phyloP scores from a whole-genome alignment of 2,113 vertebrate species.

The Malurus alboscapulatus region DNA sequence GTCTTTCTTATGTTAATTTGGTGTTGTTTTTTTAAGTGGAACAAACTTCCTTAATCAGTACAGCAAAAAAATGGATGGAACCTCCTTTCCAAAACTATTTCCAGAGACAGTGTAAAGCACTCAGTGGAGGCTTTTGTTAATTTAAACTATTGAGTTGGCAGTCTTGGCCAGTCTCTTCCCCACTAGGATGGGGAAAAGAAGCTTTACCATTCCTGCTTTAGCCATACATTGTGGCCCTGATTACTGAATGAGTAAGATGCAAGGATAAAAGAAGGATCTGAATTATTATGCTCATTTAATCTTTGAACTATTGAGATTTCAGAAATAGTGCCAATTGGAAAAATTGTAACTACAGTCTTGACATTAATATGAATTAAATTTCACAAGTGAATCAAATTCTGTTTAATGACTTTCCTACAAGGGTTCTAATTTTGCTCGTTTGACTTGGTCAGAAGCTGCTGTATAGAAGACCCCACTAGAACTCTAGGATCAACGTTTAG shows the following conservation, averaged over 20 bases:
- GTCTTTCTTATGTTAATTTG: neutral
- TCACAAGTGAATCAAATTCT: neutral
- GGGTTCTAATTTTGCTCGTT: neutral
- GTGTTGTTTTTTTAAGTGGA: conserved; percentile 9
- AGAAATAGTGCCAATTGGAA: neutral
- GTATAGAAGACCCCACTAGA: neutral
- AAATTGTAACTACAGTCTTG: neutral
- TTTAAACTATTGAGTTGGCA: neutral
- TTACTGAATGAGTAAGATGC: neutral
- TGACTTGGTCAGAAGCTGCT: neutral
- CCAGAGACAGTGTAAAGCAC: neutral
- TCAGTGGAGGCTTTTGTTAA: neutral
- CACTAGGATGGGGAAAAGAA: neutral
- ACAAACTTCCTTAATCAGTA: neutral
- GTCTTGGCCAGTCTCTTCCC: neutral
- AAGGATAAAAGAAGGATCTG: neutral
- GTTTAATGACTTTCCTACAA: conserved; percentile 22
- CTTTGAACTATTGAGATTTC: neutral
- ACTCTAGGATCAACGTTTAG: neutral
- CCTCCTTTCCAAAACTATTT: neutral
- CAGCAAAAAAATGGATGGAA: neutral
- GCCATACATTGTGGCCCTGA: neutral
- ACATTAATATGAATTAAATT: conserved; percentile 13
- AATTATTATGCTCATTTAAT: neutral
- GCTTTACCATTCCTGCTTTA: neutral